Percentiles rank a stretch among this genome's conserved stretches.
These are phyloP conservation scores for Rutilus rutilus DNA, from an alignment of 2,113 vertebrate species.

Conservation along the genomic window DNA sequence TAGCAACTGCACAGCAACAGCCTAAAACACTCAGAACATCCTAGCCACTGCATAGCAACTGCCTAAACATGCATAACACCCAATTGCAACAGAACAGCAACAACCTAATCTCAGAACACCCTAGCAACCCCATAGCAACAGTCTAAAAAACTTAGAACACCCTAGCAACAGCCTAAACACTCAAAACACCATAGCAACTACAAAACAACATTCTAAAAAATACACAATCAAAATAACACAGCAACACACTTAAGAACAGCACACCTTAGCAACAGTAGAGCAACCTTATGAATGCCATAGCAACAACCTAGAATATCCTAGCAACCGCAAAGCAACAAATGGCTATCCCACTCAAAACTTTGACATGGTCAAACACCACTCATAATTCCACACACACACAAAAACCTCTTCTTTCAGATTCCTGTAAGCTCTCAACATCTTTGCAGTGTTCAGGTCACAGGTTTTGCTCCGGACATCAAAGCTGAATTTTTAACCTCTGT, in stretches of 20 bases:
- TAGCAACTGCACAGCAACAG: too few species aligned
- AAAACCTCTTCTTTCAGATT: background rate
- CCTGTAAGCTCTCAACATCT: slow-evolving; percentile 66
- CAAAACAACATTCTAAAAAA: too few species aligned
- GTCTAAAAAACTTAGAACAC: background rate
- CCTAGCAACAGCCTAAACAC: background rate
- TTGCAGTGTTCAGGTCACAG: slow-evolving; percentile 59
- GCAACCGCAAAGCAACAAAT: background rate
- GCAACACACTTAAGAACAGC: background rate
- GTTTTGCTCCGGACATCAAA: slow-evolving; percentile 51
- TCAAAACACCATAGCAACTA: background rate
- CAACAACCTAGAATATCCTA: background rate
- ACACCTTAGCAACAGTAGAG: background rate
- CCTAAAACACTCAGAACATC: too few species aligned
- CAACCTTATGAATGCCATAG: background rate
- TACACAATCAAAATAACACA: background rate
- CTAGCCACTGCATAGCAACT: too few species aligned
- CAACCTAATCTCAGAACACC: background rate
- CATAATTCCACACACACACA: background rate
- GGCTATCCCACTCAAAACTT: background rate
- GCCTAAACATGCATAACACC: too few species aligned
- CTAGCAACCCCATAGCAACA: background rate
- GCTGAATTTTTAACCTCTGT: slow-evolving; percentile 36
- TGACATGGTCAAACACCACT: background rate
- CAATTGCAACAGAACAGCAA: too few species aligned